Evolutionary conservation across 2,888 invertebrate species (phyloP), one percentile per base, ranked within the genome.

Genomic region (Microctonus hyperodae): DNA sequence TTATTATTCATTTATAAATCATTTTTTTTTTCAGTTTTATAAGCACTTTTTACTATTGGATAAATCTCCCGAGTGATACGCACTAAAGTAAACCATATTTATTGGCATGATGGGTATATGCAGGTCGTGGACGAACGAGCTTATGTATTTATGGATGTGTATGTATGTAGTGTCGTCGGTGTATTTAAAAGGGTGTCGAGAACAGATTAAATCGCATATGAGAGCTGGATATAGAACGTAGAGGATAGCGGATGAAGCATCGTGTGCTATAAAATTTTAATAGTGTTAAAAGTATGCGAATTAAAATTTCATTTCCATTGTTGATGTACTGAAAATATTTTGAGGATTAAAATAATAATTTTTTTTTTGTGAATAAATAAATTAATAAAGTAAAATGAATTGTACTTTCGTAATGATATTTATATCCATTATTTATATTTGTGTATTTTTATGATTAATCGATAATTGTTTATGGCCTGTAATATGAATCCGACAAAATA

Each of bases 401-500:
- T 7, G 16, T 44, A 16, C 9, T 5, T 44, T 44, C 9, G 44
- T n/a, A 1, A 44, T 16, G 7, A 44, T 44, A 20, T 16, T 16
- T 44, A 44, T 44, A 16, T 16, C 16, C 16, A 44, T 44, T 44
- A 44, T 2, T 44, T 44, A 20, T 1, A 5, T 16, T 16, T 44
- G 4, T 20, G 16, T 44, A 16, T 44, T 13, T 60, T 59, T 22
- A 28, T 33, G 16, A 63, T 33, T 44, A 44, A 44, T 40, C 56
- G 48, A 55, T 25, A 44, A 31, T 55, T 44, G 7, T 64, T 31
- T 31, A 55, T 25, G 35, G 23, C 23, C 16, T 28, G 31, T 64
- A 44, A 58, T 22, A 64, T 48, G 20, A 48, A 22, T 35, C 53
- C 63, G 11, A 69, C 72, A 69, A 74, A 72, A 74, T 73, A 75